phyloP scores from a whole-genome alignment of 2,113 vertebrate species.

The Alethe castanea region DNA sequence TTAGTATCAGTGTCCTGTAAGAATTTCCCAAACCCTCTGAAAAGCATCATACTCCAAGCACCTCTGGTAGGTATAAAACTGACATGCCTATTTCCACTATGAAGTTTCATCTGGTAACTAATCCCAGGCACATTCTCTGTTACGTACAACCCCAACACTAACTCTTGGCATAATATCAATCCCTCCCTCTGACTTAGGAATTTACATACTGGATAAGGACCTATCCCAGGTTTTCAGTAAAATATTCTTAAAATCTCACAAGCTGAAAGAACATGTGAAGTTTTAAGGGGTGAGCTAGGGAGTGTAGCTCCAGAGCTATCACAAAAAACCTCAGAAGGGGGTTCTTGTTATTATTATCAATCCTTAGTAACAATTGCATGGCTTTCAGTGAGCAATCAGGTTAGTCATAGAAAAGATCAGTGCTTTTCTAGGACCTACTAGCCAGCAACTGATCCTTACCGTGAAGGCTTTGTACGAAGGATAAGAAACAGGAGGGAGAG shows the following conservation, averaged over 20 bases:
- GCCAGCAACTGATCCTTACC: background rate
- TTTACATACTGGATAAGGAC: background rate
- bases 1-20: background rate
- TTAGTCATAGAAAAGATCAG: background rate
- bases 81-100: background rate
- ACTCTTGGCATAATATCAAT: background rate
- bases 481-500: background rate
- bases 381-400: background rate
- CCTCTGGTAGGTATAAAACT: background rate
- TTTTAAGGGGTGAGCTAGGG: background rate
- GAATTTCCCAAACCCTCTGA: background rate
- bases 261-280: background rate
- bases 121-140: background rate
- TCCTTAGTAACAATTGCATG: rapidly evolving
- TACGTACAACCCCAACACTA: background rate
- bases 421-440: background rate
- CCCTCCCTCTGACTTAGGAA: background rate
- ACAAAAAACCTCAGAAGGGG: background rate
- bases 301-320: background rate
- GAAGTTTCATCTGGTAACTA: background rate
- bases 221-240: background rate
- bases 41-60: background rate
- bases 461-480: background rate
- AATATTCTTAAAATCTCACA: background rate
- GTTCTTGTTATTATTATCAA: background rate